phyloP scores from a whole-genome alignment of 2,113 vertebrate genomes.

The Arothron firmamentum region DNA sequence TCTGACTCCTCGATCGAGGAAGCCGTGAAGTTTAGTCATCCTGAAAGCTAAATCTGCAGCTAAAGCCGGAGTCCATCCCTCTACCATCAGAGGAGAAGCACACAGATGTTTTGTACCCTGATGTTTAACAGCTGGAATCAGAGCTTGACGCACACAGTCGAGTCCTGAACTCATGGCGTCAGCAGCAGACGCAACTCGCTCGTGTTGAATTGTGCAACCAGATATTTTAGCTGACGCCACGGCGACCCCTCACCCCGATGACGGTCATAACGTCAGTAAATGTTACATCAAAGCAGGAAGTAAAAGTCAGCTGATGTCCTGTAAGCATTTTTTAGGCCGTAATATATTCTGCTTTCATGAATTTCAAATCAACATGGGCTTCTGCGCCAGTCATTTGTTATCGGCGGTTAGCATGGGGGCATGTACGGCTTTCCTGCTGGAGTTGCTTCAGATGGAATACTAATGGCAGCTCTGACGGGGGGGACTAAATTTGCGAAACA shows the following conservation, averaged over 20 bases:
- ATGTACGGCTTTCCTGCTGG: slow-evolving; percentile 49
- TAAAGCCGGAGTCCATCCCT: no score
- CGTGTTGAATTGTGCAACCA: no score
- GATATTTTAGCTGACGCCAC: neutral
- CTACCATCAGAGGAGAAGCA: no score
- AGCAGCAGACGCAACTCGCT: no score
- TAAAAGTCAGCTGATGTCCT: slow-evolving; percentile 48
- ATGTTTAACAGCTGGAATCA: no score
- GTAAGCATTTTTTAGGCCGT: slow-evolving; percentile 27
- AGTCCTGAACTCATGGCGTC: no score
- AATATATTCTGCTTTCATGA: slow-evolving; percentile 58
- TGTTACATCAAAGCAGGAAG: slow-evolving; percentile 36
- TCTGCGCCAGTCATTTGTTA: slow-evolving; percentile 55
- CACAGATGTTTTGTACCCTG: no score
- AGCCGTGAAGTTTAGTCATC: no score
- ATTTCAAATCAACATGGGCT: slow-evolving; percentile 57
- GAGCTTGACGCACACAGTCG: no score
- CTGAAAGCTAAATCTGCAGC: no score
- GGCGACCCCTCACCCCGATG: no score
- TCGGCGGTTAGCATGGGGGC: slow-evolving; percentile 45
- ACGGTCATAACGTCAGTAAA: slow-evolving; percentile 30
- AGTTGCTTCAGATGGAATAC: slow-evolving; percentile 56
- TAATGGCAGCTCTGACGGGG: slow-evolving; percentile 43
- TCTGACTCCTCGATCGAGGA: no score
- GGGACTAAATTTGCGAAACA: slow-evolving; percentile 48